Evolutionary conservation across 2,113 vertebrate genomes (phyloP).

Genomic region (Xiphias gladius): DNA sequence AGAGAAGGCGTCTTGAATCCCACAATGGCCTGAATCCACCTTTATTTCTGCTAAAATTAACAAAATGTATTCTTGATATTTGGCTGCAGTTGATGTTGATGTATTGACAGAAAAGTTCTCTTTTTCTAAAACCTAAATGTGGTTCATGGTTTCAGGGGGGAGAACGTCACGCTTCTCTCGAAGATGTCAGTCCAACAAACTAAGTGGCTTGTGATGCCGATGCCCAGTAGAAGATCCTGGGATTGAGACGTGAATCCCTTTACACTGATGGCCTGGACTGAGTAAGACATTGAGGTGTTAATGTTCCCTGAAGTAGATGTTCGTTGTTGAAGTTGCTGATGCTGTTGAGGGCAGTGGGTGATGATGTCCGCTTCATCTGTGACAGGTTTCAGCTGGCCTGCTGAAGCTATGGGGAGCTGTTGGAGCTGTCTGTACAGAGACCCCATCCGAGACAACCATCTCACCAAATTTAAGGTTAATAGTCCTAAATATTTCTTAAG

Average conservation of each 20-base stretch:
- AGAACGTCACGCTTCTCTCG: conserved; percentile 66
- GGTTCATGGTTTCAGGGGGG: conserved; percentile 74
- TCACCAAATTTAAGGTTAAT: conserved; percentile 96
- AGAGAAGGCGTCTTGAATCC: neutral
- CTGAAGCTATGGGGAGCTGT: conserved; percentile 98
- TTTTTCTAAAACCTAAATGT: neutral
- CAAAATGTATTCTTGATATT: neutral
- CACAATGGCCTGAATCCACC: neutral
- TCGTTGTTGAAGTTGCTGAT: neutral
- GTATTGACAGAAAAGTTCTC: neutral
- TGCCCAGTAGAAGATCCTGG: conserved; percentile 86
- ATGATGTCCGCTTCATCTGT: neutral
- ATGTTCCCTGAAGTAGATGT: neutral
- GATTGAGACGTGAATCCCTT: conserved; percentile 85
- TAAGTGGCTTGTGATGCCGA: conserved; percentile 82
- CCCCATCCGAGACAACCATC: conserved; percentile 95
- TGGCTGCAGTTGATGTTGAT: neutral
- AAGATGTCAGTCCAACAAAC: conserved; percentile 78
- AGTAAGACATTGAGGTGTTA: conserved; percentile 79
- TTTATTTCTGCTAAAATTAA: neutral
- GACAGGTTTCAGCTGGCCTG: conserved; percentile 88
- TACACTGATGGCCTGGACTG: conserved; percentile 92
- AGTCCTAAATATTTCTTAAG: neutral
- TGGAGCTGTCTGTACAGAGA: conserved; percentile 97
- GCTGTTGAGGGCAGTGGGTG: neutral